Evolutionary conservation across 2,888 invertebrate species (phyloP), one percentile per base, ranked within the genome.

Genomic region (Cheilosia soror): DNA sequence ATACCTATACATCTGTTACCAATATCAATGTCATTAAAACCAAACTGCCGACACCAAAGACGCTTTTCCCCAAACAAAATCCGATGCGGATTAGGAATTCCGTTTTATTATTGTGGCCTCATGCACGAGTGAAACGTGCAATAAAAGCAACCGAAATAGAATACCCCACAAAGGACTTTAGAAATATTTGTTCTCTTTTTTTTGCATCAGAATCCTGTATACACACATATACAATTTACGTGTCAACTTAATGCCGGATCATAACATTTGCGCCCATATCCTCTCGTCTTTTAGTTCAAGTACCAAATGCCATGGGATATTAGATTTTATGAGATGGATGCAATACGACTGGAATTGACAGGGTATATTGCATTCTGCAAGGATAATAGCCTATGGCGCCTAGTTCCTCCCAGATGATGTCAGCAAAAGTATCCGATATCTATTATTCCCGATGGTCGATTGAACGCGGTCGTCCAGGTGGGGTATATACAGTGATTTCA

Each of bases 261-360:
- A 68, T 68, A 58, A 25, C 25, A 47, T 68, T 68, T 55, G 27
- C 31, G 53, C 29, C 5, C 49, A 37, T 51, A 6, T 27, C 11
- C 13, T 33, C 15, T 68, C 40, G 5, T 44, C 4, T 15, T 31
- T 31, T 5, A 13, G 31, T 33, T 65, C 47, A 55, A 73, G 44
- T 58, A 57, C 57, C 57, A 66, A 53, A 53, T 29, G 68, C 78
- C 78, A 49, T 33, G 29, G 69, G 78, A 71, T 62, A 71, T 71
- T 44, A 31, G 55, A 71, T 78, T 78, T 78, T 63, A 78, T 71
- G 69, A 69, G 78, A 49, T 49, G 62, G 27, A 44, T 78, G 58
- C 78, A 69, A 63, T 69, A 40, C 29, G 37, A 53, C 53, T 55
- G 63, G 27, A 69, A 69, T 58, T 58, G 75, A 58, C 57, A 20